Percentiles rank a stretch among this genome's conserved stretches.
Evolutionary conservation across 2,113 vertebrate species (phyloP).

Genomic region (Larimichthys polyactis): DNA sequence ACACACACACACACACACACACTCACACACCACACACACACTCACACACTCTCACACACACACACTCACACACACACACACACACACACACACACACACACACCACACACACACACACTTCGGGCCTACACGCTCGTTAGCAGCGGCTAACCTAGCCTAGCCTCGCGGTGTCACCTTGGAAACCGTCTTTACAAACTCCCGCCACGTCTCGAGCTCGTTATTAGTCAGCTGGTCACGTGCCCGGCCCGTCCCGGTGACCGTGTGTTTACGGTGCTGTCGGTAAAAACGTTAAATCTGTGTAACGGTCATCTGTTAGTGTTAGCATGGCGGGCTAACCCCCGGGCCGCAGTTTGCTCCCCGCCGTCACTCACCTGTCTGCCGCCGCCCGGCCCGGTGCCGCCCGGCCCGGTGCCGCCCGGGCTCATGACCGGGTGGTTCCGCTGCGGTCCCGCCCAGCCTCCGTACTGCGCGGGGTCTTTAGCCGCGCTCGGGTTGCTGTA

Average conservation of each 20-base stretch:
- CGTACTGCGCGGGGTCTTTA: conserved; percentile 88
- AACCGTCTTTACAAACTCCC: neutral
- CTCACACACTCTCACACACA: too few relatives aligned
- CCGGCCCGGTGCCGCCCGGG: conserved; percentile 88
- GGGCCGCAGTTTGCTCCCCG: neutral
- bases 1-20: too few relatives aligned
- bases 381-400: conserved; percentile 85
- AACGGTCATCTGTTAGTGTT: conserved; percentile 12
- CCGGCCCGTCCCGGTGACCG: too few relatives aligned
- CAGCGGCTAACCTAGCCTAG: conserved; percentile 48
- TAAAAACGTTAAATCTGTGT: neutral
- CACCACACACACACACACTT: neutral
- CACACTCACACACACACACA: too few relatives aligned
- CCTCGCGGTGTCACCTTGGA: conserved; percentile 79
- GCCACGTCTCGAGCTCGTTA: neutral
- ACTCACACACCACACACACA: too few relatives aligned
- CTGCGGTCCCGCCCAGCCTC: conserved; percentile 90
- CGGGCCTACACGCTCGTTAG: conserved; percentile 30
- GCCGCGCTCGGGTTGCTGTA: neutral
- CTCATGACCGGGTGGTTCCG: conserved; percentile 89
- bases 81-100: too few relatives aligned
- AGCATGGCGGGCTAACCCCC: conserved; percentile 14
- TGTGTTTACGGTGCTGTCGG: neutral
- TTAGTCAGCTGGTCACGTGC: neutral
- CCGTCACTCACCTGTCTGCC: conserved; percentile 87